Evolutionary conservation across 1,140 invertebrate genomes (phyloP).

Genomic region (Latrodectus geometricus): DNA sequence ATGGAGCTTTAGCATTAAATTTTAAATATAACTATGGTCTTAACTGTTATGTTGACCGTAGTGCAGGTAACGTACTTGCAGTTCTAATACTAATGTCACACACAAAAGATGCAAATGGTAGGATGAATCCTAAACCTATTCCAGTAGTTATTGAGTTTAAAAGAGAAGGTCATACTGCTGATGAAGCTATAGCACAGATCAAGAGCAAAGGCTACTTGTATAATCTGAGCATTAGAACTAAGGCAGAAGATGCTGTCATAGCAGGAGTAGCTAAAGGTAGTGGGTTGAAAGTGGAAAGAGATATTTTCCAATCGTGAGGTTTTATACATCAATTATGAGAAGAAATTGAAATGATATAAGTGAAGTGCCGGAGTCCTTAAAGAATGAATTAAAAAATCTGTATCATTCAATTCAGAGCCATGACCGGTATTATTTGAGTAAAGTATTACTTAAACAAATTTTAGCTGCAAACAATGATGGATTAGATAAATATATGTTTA

Average conservation of each 20-base stretch:
- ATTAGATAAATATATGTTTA: slow-evolving; percentile 8
- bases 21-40: slow-evolving; percentile 38
- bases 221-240: slow-evolving; percentile 20
- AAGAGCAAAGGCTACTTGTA: slow-evolving; percentile 23
- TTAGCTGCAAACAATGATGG: slow-evolving; percentile 1
- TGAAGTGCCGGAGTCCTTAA: too few species aligned
- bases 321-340: neutral
- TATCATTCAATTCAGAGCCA: too few species aligned
- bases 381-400: too few species aligned
- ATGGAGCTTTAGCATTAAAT: slow-evolving; percentile 39
- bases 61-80: slow-evolving; percentile 37
- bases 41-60: slow-evolving; percentile 19
- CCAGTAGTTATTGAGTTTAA: too few species aligned
- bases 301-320: neutral
- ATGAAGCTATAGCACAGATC: slow-evolving; percentile 25
- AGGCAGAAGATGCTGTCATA: slow-evolving; percentile 8
- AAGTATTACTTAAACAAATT: neutral
- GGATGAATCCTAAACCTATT: too few species aligned
- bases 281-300: slow-evolving; percentile 14
- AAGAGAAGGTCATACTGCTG: neutral
- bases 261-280: neutral
- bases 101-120: too few species aligned
- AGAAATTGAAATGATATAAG: neutral
- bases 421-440: too few species aligned
- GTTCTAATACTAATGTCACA: slow-evolving; percentile 27